Evolutionary conservation across 2,113 vertebrate genomes (phyloP).

Genomic region (Strix uralensis): DNA sequence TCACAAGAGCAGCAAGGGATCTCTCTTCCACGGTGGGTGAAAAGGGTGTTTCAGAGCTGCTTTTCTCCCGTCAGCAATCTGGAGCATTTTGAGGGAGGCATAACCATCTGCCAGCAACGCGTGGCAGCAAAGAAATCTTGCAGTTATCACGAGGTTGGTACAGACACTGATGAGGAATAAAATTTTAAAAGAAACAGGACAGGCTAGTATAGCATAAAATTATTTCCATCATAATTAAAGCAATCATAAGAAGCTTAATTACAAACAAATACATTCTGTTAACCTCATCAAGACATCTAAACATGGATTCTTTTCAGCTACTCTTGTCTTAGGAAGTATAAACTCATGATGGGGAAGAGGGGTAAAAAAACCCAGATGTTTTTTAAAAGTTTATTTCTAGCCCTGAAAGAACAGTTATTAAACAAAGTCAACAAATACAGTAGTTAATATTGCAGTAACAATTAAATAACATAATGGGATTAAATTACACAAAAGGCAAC

Average conservation of each 20-base stretch:
- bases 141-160: neutral
- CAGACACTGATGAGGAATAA: neutral
- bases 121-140: neutral
- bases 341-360: conserved; percentile 4
- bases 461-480: conserved; percentile 79
- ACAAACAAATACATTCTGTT: neutral
- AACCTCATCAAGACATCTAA: neutral
- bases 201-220: neutral
- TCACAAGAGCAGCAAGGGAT: neutral
- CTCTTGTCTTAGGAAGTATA: neutral
- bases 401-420: conserved; percentile 80
- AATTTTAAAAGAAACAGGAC: neutral
- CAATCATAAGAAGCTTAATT: neutral
- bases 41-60: neutral
- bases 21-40: neutral
- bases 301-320: neutral
- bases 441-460: conserved; percentile 81
- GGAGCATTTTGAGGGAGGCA: neutral
- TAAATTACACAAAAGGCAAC: conserved; percentile 77
- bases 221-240: neutral
- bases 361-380: neutral
- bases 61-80: neutral
- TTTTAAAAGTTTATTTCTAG: conserved; percentile 80
- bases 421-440: conserved; percentile 80
- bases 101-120: neutral